phyloP scores from a whole-genome alignment of 2,113 vertebrate genomes.

The Chrysemys picta region DNA sequence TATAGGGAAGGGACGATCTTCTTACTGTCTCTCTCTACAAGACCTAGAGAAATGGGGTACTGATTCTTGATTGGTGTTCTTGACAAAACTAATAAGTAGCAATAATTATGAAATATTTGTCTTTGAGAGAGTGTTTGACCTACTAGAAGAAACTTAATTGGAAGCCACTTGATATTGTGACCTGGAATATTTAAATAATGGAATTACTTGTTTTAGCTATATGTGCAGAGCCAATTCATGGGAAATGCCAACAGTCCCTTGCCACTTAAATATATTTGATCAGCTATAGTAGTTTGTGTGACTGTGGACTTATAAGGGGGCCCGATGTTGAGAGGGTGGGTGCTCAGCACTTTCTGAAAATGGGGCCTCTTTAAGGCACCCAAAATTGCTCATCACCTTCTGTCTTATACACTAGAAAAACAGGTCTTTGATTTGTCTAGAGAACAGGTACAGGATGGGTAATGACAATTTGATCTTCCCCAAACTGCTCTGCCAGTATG shows the following conservation, averaged over 20 bases:
- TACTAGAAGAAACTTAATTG: neutral
- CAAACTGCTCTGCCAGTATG: neutral
- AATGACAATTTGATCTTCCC: neutral
- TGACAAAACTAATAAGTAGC: neutral
- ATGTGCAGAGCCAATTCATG: fast-evolving
- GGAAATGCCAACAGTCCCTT: neutral
- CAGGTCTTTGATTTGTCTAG: neutral
- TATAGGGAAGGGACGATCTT: neutral
- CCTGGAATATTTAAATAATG: neutral
- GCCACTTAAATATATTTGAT: too few relatives aligned
- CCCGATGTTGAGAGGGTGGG: fast-evolving
- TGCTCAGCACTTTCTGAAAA: neutral
- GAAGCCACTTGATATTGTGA: neutral
- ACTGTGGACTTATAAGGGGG: neutral
- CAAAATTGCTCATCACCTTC: neutral
- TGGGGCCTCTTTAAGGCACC: neutral
- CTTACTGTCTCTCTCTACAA: neutral
- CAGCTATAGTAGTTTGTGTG: neutral
- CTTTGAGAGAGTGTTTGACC: neutral
- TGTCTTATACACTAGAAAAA: neutral
- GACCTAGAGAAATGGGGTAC: neutral
- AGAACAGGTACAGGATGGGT: neutral
- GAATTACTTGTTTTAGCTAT: neutral
- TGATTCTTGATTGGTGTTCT: neutral
- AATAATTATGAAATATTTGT: neutral